A percentile compares a stretch with the other conserved stretches of the same genome.
phyloP scores from a whole-genome alignment of 2,797 vertebrate species.

The Typhlichthys subterraneus region DNA sequence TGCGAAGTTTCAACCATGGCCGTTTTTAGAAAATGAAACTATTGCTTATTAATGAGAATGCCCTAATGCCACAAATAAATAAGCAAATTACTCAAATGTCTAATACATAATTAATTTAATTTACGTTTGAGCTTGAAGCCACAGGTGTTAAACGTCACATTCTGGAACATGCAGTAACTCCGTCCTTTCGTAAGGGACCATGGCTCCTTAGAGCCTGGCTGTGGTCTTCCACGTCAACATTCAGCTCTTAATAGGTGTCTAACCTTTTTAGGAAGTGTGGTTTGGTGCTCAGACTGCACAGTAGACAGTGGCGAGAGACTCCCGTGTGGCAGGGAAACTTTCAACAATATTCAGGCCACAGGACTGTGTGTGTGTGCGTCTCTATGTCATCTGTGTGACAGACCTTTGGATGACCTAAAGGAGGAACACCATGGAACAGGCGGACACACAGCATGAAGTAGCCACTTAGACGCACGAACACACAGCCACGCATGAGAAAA shows the following conservation, averaged over 20 bases:
- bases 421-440: not conserved
- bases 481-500: constrained; percentile 16
- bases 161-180: not conserved
- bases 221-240: not conserved
- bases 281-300: constrained; percentile 55
- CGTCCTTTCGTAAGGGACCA: not conserved
- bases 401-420: too few relatives aligned
- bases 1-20: too few relatives aligned
- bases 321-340: constrained; percentile 51
- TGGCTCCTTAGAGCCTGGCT: constrained; percentile 27
- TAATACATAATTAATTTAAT: not conserved
- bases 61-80: too few relatives aligned
- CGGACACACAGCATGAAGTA: constrained; percentile 18
- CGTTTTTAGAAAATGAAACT: too few relatives aligned
- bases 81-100: not conserved
- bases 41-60: too few relatives aligned
- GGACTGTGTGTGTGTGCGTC: constrained; percentile 17
- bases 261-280: constrained; percentile 43
- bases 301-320: constrained; percentile 61
- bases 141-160: not conserved
- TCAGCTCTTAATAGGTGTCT: constrained; percentile 8
- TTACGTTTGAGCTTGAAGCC: not conserved
- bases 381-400: constrained; percentile 9
- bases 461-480: constrained; percentile 5
- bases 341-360: constrained; percentile 47